Percentiles rank a stretch among this genome's conserved stretches.
These are phyloP conservation scores for Orussus abietinus DNA, from an alignment of 1,140 invertebrate species.

Conservation along the genomic window DNA sequence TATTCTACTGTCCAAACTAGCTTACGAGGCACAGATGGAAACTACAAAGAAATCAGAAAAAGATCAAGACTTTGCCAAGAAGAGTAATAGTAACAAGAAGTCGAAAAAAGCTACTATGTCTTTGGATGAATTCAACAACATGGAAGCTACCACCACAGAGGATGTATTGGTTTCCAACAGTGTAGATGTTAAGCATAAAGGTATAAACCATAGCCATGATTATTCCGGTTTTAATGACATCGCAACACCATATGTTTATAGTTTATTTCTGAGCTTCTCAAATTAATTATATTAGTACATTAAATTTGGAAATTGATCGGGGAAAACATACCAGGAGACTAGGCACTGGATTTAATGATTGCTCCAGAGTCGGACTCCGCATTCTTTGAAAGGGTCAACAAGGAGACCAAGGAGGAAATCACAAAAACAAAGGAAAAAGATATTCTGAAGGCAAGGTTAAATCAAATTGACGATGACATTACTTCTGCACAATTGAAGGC, in stretches of 20 bases:
- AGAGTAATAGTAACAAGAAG: slow-evolving; percentile 52
- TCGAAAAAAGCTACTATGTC: slow-evolving; percentile 58
- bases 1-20: slow-evolving; percentile 58
- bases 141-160: slow-evolving; percentile 24
- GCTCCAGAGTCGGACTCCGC: slow-evolving; percentile 44
- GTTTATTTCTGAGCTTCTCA: no score
- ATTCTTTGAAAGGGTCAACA: slow-evolving; percentile 67
- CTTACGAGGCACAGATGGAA: slow-evolving; percentile 56
- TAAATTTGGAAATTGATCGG: no score
- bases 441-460: slow-evolving; percentile 50
- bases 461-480: slow-evolving; percentile 54
- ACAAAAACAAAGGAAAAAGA: slow-evolving; percentile 64
- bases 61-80: slow-evolving; percentile 43
- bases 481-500: slow-evolving; percentile 59
- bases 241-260: no score
- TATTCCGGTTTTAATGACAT: no score
- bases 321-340: slow-evolving; percentile 2
- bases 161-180: no score
- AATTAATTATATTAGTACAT: no score
- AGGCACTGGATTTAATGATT: slow-evolving; percentile 11
- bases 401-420: slow-evolving; percentile 63
- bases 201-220: no score
- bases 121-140: slow-evolving; percentile 60
- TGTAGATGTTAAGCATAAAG: no score
- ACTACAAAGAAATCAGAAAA: slow-evolving; percentile 36